Percentiles rank a stretch among this genome's conserved stretches.
These are phyloP conservation scores for Cisticola juncidis DNA, from an alignment of 2,113 vertebrate species.

Conservation along the genomic window DNA sequence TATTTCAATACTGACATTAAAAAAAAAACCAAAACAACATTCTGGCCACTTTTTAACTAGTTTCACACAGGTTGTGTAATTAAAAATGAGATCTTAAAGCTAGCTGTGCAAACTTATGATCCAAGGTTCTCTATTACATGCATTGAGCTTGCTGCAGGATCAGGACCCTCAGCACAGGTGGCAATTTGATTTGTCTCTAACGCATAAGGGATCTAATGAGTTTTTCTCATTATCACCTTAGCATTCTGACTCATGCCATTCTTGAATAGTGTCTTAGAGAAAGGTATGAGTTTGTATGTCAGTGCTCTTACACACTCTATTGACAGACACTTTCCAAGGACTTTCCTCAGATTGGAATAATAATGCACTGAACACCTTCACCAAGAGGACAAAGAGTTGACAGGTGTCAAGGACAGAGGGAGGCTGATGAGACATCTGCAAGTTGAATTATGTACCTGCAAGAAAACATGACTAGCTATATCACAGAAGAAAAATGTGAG, in stretches of 20 bases:
- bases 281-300: not conserved
- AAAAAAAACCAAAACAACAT: not conserved
- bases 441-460: constrained; percentile 19
- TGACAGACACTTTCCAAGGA: constrained; percentile 2
- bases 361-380: not conserved
- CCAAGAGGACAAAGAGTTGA: not conserved
- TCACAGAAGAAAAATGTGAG: not conserved
- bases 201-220: not conserved
- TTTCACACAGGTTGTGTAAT: not conserved
- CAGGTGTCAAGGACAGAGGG: not conserved
- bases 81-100: not conserved
- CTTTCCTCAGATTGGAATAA: not conserved
- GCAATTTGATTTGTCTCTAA: not conserved
- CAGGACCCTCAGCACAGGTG: not conserved
- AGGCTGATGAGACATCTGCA: not conserved
- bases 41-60: not conserved
- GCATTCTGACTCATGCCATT: not conserved
- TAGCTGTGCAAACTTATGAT: not conserved
- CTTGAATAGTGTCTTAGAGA: not conserved
- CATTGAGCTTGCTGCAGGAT: not conserved
- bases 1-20: not conserved
- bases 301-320: not conserved
- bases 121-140: not conserved
- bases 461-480: not conserved
- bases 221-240: not conserved